Evolutionary conservation across 2,797 vertebrate species (phyloP).

Genomic region (Lycodopsis pacificus): DNA sequence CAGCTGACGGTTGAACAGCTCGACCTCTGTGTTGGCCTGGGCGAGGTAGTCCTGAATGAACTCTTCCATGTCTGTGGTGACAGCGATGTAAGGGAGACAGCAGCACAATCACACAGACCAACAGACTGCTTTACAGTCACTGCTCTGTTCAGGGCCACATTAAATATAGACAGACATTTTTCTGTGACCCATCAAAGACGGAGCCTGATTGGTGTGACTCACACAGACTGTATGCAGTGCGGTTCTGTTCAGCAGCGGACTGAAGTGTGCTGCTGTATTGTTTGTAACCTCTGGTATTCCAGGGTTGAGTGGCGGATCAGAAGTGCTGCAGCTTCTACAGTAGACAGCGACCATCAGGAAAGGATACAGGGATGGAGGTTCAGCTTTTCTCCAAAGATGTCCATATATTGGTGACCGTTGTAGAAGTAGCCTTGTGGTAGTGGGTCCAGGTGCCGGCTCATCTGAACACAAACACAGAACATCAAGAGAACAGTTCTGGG

Average conservation of each 20-base stretch:
- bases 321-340: background rate
- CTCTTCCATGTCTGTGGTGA: slow-evolving; percentile 91
- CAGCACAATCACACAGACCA: background rate
- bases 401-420: slow-evolving; percentile 93
- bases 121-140: background rate
- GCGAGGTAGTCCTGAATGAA: slow-evolving; percentile 94
- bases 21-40: slow-evolving; percentile 93
- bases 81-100: slow-evolving; percentile 81
- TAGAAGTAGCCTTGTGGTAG: slow-evolving; percentile 95
- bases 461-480: slow-evolving; percentile 74
- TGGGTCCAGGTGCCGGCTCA: slow-evolving; percentile 90
- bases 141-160: background rate
- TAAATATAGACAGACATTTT: background rate
- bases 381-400: slow-evolving; percentile 94
- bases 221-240: background rate
- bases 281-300: background rate
- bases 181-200: background rate
- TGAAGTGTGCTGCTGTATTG: background rate
- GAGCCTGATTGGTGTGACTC: background rate
- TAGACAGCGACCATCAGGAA: slow-evolving; percentile 31
- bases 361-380: slow-evolving; percentile 97
- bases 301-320: background rate
- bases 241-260: background rate
- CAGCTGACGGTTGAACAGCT: slow-evolving; percentile 92
- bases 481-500: background rate